Evolutionary conservation across 1,140 invertebrate genomes (phyloP), one percentile per base, ranked within the genome.

Genomic region (Brachionus manjavacas): DNA sequence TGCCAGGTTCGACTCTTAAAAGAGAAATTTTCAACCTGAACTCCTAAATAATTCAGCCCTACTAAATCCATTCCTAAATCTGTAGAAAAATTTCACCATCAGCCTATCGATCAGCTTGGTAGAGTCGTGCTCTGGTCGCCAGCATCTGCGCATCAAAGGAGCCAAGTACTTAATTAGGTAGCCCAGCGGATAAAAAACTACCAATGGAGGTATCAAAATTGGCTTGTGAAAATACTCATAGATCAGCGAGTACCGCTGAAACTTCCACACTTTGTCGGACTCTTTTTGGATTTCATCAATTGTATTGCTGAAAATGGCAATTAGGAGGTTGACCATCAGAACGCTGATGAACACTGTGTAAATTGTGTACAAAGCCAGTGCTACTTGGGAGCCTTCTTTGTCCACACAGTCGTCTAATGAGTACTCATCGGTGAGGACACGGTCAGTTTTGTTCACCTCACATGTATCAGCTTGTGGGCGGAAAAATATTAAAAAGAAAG

Each of bases 1-100:
- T 12, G 14, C 23, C 9, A 76, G 52, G 12, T 49, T 76, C 9
- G 25, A 6, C 11, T 76, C 72, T 76, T 41, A 1, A 9, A 7
- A 46, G 23, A 76, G 28, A 11, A 72, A 72, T 41, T 43, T 74
- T 20, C 41, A 43, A 35, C n/a, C 39, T 28, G 3, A 76, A 49
- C 14, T 6, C 11, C 0, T 35, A 49, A 76, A 35, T 14, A 49
- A 43, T 76, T 11, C 25, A 0, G 12, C 9, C 79, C 39, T 64
- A 81, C 79, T 81, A 46, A 81, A 81, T 81, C 79, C 79, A 64
- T 81, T 81, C 46, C 64, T 43, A 43, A 35, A 81, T 64, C 79
- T 25, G 39, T 25, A 64, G 31, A 28, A 60, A 60, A 81, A 81
- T 39, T 81, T 60, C 4, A 28, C 16, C n/a, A 81, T 41, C 4